These are phyloP conservation scores for Cranoglanis bouderius DNA, from an alignment of 2,113 vertebrate species.

Conservation along the genomic window DNA sequence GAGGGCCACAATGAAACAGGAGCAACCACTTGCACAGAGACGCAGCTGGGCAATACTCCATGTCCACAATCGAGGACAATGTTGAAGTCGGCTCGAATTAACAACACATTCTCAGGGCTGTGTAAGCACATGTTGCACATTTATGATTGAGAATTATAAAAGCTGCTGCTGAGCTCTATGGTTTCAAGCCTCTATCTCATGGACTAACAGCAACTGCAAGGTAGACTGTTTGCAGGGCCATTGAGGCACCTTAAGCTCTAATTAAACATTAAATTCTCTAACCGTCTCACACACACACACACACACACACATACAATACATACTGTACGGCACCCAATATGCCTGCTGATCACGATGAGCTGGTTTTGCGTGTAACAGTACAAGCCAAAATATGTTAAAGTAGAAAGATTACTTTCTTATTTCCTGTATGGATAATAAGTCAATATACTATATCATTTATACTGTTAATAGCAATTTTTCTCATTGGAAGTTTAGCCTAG, in stretches of 20 bases:
- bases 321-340: background rate
- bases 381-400: background rate
- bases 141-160: constrained; percentile 25
- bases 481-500: background rate
- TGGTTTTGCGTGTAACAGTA: background rate
- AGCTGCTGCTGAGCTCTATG: constrained; percentile 17
- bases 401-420: background rate
- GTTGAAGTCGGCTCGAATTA: constrained; percentile 24
- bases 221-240: background rate
- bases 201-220: constrained; percentile 14
- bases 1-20: constrained; percentile 42
- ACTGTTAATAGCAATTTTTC: background rate
- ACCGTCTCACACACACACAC: background rate
- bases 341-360: background rate
- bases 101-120: constrained; percentile 15
- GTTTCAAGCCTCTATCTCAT: constrained; percentile 29
- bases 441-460: background rate
- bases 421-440: background rate
- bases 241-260: constrained; percentile 9
- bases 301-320: background rate
- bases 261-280: constrained; percentile 1
- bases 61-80: background rate
- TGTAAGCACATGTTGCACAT: background rate
- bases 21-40: constrained; percentile 67
- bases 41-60: constrained; percentile 53